Percentiles rank a stretch among this genome's conserved stretches.
These are phyloP conservation scores for Ganaspis brasiliensis DNA, from an alignment of 2,888 invertebrate genomes.

Conservation along the genomic window DNA sequence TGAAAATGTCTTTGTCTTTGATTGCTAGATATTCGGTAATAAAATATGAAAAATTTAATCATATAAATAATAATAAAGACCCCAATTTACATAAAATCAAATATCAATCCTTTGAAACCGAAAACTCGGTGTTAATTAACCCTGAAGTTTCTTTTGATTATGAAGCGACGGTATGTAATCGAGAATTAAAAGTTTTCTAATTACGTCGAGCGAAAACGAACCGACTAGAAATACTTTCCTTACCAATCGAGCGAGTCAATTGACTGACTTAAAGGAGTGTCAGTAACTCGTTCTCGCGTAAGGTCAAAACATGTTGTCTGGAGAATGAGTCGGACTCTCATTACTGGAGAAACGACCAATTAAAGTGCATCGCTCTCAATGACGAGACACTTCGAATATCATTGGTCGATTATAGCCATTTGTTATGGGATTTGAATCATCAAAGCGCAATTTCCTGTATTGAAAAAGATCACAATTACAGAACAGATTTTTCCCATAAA, in stretches of 20 bases:
- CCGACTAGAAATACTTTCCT: slow-evolving; percentile 67
- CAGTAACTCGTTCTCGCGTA: slow-evolving; percentile 53
- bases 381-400: slow-evolving; percentile 42
- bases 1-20: too few relatives aligned
- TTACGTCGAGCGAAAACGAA: slow-evolving; percentile 62
- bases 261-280: slow-evolving; percentile 47
- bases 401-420: slow-evolving; percentile 28
- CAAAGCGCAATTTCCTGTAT: neutral
- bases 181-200: slow-evolving; percentile 14
- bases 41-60: too few relatives aligned
- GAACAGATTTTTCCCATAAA: too few relatives aligned
- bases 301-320: slow-evolving; percentile 57
- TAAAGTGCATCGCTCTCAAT: slow-evolving; percentile 43
- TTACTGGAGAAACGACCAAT: slow-evolving; percentile 42
- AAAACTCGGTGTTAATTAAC: neutral
- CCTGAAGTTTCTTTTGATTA: neutral
- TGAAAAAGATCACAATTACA: neutral
- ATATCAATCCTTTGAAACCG: neutral
- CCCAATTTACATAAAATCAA: too few relatives aligned
- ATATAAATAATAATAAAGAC: too few relatives aligned
- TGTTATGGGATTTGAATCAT: slow-evolving; percentile 16
- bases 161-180: neutral
- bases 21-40: too few relatives aligned
- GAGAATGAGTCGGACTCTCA: slow-evolving; percentile 29
- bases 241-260: slow-evolving; percentile 48